Evolutionary conservation across 2,797 vertebrate species (phyloP), one percentile per base, ranked within the genome.

Genomic region (Molossus molossus): DNA sequence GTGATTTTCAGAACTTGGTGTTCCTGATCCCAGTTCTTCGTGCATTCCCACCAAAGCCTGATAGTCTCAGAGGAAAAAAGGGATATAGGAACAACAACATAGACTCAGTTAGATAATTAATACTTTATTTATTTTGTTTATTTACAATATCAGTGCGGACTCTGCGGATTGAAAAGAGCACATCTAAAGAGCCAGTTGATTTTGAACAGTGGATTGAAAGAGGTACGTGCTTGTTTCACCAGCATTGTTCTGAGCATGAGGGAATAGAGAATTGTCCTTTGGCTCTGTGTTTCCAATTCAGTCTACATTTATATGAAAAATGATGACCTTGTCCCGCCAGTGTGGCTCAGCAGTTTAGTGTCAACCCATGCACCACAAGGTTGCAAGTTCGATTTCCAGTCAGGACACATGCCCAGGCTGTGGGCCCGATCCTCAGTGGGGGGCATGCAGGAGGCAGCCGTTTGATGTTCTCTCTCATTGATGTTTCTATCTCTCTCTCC

Each of bases 151-250:
- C 97, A 99, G 99, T 99, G 88, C 98, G 98, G 94, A 98, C 97
- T 48, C 98, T 99, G 88, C 98, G 98, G 97, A 99, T 99, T 97
- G 99, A 99, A 98, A 99, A 98, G 98, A 99, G 98, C 21, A 53
- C 96, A 0, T 99, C 98, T 92, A 97, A 98, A 97, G 99, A 99
- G 48, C 98, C 98, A 4, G 97, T 98, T 37, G 98, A 98, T 76
- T 99, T 99, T 98, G 99, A 99, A 95, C 62, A 89, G 3, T 98
- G 99, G 27, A 33, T 98, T 98, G 99, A 99, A 95, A 99, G 99
- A 98, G 99, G 99, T 99, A 98, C 97, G 97, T 94, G 58, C 60
- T 75, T 91, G 25, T 76, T 83, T 84, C 7, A n/a, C n/a, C 64
- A 50, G 50, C 65, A 8, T 60, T 67, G 40, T 92, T 95, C 40